phyloP scores from a whole-genome alignment of 2,797 vertebrate species.

The Sebastes ruberrimus region DNA sequence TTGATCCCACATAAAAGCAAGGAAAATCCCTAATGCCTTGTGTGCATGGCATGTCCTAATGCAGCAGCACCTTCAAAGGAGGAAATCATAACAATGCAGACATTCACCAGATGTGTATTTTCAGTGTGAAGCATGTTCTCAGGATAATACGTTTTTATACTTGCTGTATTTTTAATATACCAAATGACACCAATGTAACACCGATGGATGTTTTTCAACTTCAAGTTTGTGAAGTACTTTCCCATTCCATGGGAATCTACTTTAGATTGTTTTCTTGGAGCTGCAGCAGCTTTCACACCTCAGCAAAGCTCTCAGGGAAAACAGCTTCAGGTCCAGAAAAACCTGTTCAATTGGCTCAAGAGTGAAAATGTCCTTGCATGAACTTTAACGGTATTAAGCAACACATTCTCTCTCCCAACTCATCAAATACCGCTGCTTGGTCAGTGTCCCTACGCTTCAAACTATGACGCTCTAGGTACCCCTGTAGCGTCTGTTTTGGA shows the following conservation, averaged over 20 bases:
- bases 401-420: too few relatives aligned
- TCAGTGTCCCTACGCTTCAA: too few relatives aligned
- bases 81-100: background rate
- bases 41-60: background rate
- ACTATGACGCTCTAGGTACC: too few relatives aligned
- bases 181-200: background rate
- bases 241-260: background rate
- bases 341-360: background rate
- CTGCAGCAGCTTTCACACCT: conserved; percentile 37
- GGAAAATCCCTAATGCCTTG: background rate
- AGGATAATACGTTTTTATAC: background rate
- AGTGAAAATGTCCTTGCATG: background rate
- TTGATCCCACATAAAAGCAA: background rate
- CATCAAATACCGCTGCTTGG: too few relatives aligned
- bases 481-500: too few relatives aligned
- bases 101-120: background rate
- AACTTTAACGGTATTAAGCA: background rate
- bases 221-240: background rate
- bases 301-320: conserved; percentile 12
- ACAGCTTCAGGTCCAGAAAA: conserved; percentile 7
- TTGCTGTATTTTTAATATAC: background rate
- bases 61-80: background rate
- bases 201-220: background rate
- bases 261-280: conserved; percentile 5
- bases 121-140: background rate